Percentiles rank a stretch among this genome's conserved stretches.
These are phyloP conservation scores for Psittacula echo DNA, from an alignment of 2,797 vertebrate genomes.

Conservation along the genomic window DNA sequence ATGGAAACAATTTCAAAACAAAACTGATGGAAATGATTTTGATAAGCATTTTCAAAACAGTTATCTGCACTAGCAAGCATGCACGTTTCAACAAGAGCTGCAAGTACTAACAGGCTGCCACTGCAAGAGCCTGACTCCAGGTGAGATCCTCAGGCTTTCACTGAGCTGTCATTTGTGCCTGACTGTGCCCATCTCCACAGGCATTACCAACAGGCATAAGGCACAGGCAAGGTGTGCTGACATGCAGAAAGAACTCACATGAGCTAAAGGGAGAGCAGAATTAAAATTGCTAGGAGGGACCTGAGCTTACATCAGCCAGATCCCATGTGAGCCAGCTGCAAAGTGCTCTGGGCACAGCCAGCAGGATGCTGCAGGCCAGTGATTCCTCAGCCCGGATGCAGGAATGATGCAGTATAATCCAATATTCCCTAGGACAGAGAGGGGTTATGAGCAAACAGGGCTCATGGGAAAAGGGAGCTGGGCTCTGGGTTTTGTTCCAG, in stretches of 20 bases:
- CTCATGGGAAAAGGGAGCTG: fast-evolving
- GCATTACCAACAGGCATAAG: background rate
- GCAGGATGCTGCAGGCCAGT: background rate
- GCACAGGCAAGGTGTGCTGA: background rate
- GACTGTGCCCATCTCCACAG: background rate
- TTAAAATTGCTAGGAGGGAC: background rate
- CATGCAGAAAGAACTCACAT: background rate
- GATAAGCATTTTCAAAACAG: background rate
- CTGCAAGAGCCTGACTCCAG: background rate
- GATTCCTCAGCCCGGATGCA: background rate
- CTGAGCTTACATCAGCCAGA: background rate
- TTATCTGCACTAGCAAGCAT: background rate
- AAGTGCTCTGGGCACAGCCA: background rate
- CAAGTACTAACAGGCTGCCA: background rate
- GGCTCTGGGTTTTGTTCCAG: background rate
- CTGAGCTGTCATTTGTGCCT: background rate
- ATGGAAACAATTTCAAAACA: background rate
- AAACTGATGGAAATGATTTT: background rate
- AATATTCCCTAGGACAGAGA: background rate
- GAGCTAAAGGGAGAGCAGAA: background rate
- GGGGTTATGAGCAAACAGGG: background rate
- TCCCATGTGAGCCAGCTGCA: background rate
- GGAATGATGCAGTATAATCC: fast-evolving
- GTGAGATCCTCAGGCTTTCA: background rate
- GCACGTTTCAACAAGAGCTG: background rate